Evolutionary conservation across 2,113 vertebrate genomes (phyloP).

Genomic region (Psephotus haematonotus): DNA sequence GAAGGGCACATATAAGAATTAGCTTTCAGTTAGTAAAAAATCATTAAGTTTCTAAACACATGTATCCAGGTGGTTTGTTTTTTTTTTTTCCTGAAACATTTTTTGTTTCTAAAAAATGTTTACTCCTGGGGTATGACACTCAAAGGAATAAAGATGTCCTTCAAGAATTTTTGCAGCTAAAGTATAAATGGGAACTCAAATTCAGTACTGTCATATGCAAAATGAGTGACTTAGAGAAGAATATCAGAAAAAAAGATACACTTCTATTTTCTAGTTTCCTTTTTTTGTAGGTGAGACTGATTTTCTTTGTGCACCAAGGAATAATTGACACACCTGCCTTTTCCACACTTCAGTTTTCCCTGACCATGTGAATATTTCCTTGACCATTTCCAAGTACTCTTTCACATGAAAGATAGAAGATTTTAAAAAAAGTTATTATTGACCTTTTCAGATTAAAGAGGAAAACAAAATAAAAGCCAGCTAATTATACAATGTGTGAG

Average conservation of each 20-base stretch:
- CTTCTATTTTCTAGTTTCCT: background rate
- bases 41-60: rapidly evolving
- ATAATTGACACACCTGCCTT: background rate
- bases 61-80: background rate
- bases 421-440: background rate
- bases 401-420: background rate
- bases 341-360: background rate
- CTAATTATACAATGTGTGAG: background rate
- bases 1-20: background rate
- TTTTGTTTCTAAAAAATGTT: background rate
- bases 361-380: background rate
- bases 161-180: background rate
- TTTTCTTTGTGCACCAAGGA: background rate
- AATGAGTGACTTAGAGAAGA: background rate
- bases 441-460: background rate
- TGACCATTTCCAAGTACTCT: background rate
- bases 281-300: background rate
- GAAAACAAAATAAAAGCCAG: background rate
- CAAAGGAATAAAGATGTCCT: background rate
- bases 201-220: background rate
- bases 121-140: background rate
- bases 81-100: background rate
- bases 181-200: background rate
- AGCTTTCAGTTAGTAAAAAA: background rate
- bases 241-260: rapidly evolving